These are phyloP conservation scores for Rhinoderma darwinii DNA, from an alignment of 2,113 vertebrate genomes.

Conservation along the genomic window DNA sequence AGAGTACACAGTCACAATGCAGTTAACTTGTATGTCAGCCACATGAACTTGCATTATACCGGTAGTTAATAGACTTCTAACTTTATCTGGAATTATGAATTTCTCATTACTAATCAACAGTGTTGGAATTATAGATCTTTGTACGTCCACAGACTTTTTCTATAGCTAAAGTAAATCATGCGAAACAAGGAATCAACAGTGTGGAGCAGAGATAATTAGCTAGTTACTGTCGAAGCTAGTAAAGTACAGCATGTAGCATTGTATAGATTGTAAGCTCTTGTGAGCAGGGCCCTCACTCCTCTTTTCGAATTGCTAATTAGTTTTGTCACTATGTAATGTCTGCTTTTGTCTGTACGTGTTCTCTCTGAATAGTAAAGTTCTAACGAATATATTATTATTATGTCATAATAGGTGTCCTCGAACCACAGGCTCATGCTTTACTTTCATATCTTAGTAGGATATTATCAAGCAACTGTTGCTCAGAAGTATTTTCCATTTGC, in stretches of 20 bases:
- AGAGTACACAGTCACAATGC: neutral
- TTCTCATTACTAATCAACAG: neutral
- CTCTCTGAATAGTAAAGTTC: too few relatives aligned
- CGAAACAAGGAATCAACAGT: neutral
- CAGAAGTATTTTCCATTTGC: neutral
- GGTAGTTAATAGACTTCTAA: neutral
- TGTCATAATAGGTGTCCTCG: neutral
- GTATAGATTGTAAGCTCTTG: too few relatives aligned
- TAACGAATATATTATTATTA: too few relatives aligned
- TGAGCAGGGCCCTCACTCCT: too few relatives aligned
- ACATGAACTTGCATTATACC: neutral
- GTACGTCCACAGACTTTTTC: neutral
- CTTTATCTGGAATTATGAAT: neutral
- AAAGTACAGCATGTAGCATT: conserved; percentile 10
- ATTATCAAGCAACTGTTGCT: conserved; percentile 33
- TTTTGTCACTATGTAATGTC: too few relatives aligned
- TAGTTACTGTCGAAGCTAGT: conserved; percentile 14
- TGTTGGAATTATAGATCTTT: neutral
- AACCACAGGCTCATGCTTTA: neutral
- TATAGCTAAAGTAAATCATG: neutral
- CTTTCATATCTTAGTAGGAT: conserved; percentile 7
- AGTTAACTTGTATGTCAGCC: neutral
- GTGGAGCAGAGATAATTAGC: conserved; percentile 28
- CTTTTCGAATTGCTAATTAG: too few relatives aligned
- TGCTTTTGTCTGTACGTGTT: too few relatives aligned